phyloP scores from a whole-genome alignment of 2,113 vertebrate genomes.

The Cichladusa arquata region DNA sequence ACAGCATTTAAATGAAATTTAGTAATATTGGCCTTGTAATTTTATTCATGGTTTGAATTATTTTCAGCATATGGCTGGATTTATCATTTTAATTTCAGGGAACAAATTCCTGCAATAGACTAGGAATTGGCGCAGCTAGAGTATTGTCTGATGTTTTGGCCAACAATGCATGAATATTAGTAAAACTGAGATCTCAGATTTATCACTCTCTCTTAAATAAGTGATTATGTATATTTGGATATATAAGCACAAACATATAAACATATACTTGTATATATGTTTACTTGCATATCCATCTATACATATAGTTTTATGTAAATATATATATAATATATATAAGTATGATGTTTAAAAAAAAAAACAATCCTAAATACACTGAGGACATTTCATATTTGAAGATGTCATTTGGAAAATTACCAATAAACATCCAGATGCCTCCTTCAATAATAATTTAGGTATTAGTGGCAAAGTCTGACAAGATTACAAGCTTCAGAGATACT shows the following conservation, averaged over 20 bases:
- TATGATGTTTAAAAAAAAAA: neutral
- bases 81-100: neutral
- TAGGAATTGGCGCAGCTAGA: neutral
- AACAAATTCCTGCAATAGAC: neutral
- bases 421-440: neutral
- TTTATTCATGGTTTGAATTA: neutral
- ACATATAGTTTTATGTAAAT: neutral
- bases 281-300: neutral
- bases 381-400: neutral
- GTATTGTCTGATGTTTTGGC: neutral
- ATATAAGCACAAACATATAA: neutral
- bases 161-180: neutral
- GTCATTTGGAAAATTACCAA: neutral
- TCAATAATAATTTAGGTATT: neutral
- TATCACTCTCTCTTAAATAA: neutral
- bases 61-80: neutral
- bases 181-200: neutral
- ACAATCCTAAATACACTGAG: neutral
- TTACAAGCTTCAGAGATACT: neutral
- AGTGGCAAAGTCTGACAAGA: neutral
- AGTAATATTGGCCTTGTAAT: neutral
- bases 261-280: neutral
- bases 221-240: neutral
- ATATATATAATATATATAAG: neutral
- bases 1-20: neutral